phyloP scores from a whole-genome alignment of 2,797 vertebrate species.

The Sebastes flavidus region DNA sequence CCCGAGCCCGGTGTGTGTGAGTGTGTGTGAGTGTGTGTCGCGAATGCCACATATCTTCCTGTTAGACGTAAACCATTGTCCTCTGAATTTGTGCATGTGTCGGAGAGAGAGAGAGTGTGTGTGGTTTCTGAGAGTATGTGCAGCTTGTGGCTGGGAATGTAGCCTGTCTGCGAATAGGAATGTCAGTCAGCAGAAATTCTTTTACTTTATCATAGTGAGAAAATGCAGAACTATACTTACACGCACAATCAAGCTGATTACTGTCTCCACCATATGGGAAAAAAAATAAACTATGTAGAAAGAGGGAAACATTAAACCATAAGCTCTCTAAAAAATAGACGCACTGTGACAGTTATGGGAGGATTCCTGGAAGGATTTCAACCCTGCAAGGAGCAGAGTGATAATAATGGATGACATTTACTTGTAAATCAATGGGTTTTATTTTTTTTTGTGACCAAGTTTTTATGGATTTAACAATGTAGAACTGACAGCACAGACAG shows the following conservation, averaged over 20 bases:
- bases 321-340: slow-evolving; percentile 5
- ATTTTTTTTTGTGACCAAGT: neutral
- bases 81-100: slow-evolving; percentile 18
- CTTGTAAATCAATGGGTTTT: slow-evolving; percentile 25
- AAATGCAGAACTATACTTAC: slow-evolving; percentile 11
- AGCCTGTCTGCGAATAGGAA: slow-evolving; percentile 45
- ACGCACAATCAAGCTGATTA: slow-evolving; percentile 9
- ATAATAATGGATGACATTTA: slow-evolving; percentile 21
- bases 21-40: slow-evolving; percentile 33
- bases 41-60: slow-evolving; percentile 42
- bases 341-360: slow-evolving; percentile 10
- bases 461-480: slow-evolving; percentile 12
- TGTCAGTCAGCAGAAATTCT: slow-evolving; percentile 58
- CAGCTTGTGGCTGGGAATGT: slow-evolving; percentile 49
- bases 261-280: slow-evolving; percentile 7
- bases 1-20: slow-evolving; percentile 41
- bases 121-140: slow-evolving; percentile 48
- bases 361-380: slow-evolving; percentile 13
- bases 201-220: slow-evolving; percentile 34
- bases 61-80: slow-evolving; percentile 58
- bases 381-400: neutral
- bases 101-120: neutral
- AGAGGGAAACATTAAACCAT: slow-evolving; percentile 15
- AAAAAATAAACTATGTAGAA: slow-evolving; percentile 8
- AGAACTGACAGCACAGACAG: neutral